These are phyloP conservation scores for Myiotriccus ornatus DNA, from an alignment of 2,797 vertebrate species.

Conservation along the genomic window DNA sequence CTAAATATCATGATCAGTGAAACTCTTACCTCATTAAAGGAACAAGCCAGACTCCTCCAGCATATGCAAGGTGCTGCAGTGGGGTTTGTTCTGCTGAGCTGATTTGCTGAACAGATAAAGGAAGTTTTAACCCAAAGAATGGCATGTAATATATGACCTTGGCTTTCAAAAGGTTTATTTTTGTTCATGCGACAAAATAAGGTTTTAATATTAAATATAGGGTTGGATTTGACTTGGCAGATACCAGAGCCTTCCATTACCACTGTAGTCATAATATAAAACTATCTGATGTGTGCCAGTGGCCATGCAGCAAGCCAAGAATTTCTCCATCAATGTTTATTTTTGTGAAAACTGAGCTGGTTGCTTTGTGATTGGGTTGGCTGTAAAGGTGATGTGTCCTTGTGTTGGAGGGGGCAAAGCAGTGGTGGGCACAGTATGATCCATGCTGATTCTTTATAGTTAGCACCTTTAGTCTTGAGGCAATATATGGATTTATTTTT, in stretches of 20 bases:
- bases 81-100: conserved; percentile 1
- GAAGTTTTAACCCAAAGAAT: conserved; percentile 36
- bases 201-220: conserved; percentile 47
- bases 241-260: conserved; percentile 33
- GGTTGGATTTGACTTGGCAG: conserved; percentile 51
- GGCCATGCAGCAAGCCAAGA: conserved; percentile 24
- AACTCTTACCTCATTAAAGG: conserved; percentile 62
- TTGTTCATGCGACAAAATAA: conserved; percentile 40
- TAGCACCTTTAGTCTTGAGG: background rate
- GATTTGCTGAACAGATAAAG: conserved; percentile 47
- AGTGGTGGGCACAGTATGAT: background rate
- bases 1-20: conserved; percentile 52
- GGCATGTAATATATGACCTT: conserved; percentile 6
- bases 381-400: background rate
- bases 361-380: background rate
- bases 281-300: conserved; percentile 27
- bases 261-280: conserved; percentile 50
- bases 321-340: conserved; percentile 19
- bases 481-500: background rate
- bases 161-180: conserved; percentile 47
- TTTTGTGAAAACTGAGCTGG: background rate
- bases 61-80: background rate
- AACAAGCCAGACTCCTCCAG: conserved; percentile 8
- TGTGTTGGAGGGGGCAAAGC: background rate
- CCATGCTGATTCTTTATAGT: background rate